These are phyloP conservation scores for Microctonus brassicae DNA, from an alignment of 2,888 invertebrate species.

Conservation along the genomic window DNA sequence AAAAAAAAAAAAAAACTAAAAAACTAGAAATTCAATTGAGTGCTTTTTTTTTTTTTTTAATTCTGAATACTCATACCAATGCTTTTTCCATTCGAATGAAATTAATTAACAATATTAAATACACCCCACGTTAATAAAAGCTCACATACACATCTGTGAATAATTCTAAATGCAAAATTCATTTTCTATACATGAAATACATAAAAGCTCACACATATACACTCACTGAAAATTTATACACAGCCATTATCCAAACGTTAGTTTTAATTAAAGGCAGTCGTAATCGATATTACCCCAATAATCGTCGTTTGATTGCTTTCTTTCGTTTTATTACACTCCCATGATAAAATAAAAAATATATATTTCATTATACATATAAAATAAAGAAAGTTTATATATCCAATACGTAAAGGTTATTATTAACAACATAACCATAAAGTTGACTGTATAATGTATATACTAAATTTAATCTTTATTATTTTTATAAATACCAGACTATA, in stretches of 20 bases:
- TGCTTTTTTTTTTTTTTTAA: too few species aligned
- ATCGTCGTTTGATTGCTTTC: background rate
- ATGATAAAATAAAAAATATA: background rate
- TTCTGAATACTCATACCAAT: background rate
- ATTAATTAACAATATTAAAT: background rate
- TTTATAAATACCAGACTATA: background rate
- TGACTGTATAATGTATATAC: background rate
- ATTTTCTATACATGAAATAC: too few species aligned
- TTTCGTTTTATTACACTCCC: background rate
- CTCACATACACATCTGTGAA: background rate
- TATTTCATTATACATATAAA: background rate
- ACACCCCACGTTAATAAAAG: background rate
- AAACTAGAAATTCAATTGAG: background rate
- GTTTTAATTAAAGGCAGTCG: background rate
- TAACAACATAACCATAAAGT: background rate
- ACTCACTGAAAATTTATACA: background rate
- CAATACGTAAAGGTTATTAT: background rate
- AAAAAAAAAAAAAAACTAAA: too few species aligned
- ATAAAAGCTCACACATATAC: too few species aligned
- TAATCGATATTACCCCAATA: background rate
- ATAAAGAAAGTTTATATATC: too few species aligned
- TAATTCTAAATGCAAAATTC: too few species aligned
- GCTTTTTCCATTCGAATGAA: background rate
- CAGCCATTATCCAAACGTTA: background rate
- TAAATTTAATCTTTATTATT: background rate